A percentile compares a stretch with the other conserved stretches of the same genome.
Evolutionary conservation across 2,888 invertebrate species (phyloP).

Genomic region (Mythimna impura): DNA sequence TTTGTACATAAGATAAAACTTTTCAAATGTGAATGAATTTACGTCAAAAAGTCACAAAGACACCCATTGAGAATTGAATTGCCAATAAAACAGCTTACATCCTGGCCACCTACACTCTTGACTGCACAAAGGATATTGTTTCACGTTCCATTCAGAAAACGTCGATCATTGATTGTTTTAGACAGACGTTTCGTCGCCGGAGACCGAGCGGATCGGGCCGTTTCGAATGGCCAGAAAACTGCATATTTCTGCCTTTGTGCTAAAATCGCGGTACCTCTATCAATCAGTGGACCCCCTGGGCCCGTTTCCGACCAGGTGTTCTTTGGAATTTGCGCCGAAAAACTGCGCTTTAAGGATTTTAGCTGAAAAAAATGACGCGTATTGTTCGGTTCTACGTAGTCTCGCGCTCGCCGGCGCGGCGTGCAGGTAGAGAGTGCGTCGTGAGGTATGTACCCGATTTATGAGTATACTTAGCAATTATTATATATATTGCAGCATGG

Average conservation of each 20-base stretch:
- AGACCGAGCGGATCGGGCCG: constrained; percentile 63
- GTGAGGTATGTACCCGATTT: constrained; percentile 62
- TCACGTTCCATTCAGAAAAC: constrained; percentile 86
- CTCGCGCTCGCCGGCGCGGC: constrained; percentile 65
- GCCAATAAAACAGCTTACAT: constrained; percentile 81
- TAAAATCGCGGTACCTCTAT: constrained; percentile 85
- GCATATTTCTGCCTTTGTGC: constrained; percentile 79
- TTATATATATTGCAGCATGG: neutral
- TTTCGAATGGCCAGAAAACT: constrained; percentile 76
- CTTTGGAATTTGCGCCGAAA: constrained; percentile 89
- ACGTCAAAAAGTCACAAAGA: constrained; percentile 35
- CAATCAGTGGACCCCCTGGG: constrained; percentile 89
- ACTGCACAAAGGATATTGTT: constrained; percentile 82
- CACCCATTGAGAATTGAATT: constrained; percentile 57
- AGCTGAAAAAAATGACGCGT: constrained; percentile 81
- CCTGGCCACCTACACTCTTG: constrained; percentile 79
- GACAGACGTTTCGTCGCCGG: constrained; percentile 88
- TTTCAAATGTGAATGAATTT: constrained; percentile 48
- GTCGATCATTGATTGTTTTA: constrained; percentile 90
- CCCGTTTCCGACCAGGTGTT: constrained; percentile 90
- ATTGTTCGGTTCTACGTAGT: constrained; percentile 88
- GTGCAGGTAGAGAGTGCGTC: constrained; percentile 81
- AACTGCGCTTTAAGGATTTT: constrained; percentile 85
- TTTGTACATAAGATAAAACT: neutral
- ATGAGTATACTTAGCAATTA: constrained; percentile 58